Evolutionary conservation across 2,888 invertebrate genomes (phyloP).

Genomic region (Macrosoma leucophasiata): DNA sequence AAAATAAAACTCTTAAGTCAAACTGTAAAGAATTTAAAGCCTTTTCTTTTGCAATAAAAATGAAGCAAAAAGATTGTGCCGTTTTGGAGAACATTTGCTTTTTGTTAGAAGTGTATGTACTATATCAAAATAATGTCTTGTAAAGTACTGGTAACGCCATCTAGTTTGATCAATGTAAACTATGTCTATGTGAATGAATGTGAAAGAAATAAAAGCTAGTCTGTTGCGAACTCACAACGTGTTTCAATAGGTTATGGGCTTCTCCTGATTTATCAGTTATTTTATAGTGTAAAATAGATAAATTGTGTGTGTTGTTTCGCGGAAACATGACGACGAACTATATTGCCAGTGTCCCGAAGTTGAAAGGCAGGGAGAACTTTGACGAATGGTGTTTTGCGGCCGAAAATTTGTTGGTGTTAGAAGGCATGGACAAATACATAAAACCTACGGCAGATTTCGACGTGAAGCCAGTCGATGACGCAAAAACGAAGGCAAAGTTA

Average conservation of each 20-base stretch:
- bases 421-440: slow-evolving; percentile 11
- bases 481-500: slow-evolving; percentile 16
- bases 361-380: slow-evolving; percentile 22
- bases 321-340: slow-evolving; percentile 15
- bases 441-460: slow-evolving; percentile 4
- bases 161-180: too few species aligned
- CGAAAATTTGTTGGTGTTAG: slow-evolving; percentile 22
- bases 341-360: slow-evolving; percentile 9
- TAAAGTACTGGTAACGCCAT: too few species aligned
- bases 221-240: too few species aligned
- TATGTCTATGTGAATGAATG: too few species aligned
- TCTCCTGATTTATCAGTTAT: slow-evolving; percentile 1
- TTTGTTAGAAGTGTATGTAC: too few species aligned
- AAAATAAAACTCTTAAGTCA: too few species aligned
- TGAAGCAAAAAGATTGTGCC: too few species aligned
- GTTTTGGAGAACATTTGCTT: too few species aligned
- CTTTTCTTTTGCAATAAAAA: too few species aligned
- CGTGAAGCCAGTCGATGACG: slow-evolving; percentile 1
- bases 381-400: slow-evolving; percentile 24
- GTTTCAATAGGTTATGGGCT: slow-evolving; percentile 1
- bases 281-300: slow-evolving; percentile 2
- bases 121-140: too few species aligned
- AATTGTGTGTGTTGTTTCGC: background rate
- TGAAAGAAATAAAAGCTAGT: too few species aligned
- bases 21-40: too few species aligned